Conservation (phyloP, 2,797 vertebrate species). For the Acanthiza pusilla region DNA sequence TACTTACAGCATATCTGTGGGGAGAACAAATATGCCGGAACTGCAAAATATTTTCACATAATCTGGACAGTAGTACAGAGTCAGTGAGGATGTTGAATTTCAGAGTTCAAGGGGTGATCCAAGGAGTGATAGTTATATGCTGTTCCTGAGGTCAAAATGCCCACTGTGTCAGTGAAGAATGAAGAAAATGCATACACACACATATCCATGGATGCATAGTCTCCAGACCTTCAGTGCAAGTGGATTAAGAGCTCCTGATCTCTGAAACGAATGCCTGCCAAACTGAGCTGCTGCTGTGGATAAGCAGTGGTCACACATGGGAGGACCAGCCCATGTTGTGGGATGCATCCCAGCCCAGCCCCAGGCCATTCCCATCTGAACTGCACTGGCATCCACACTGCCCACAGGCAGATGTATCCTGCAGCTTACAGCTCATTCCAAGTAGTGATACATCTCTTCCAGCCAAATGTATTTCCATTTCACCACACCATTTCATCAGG, state of each 20-base stretch:
- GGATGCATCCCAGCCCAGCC: not conserved
- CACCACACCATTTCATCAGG: not conserved
- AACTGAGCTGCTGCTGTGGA: not conserved
- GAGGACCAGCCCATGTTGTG: not conserved
- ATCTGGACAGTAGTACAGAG: not conserved
- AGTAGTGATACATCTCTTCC: not conserved
- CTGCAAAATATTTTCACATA: not conserved
- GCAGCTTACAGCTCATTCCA: not conserved
- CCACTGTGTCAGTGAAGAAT: not conserved
- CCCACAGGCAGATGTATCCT: not conserved
- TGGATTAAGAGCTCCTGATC: not conserved
- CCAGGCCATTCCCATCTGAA: not conserved
- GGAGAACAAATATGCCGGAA: not conserved
- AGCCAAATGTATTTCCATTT: not conserved
- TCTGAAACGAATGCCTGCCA: not conserved
- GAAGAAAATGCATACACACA: not conserved
- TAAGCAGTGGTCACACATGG: no score
- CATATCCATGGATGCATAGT: no score
- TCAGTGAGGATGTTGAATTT: not conserved
- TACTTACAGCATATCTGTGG: not conserved
- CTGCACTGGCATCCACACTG: rapidly evolving
- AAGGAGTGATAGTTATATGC: not conserved
- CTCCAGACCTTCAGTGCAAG: not conserved
- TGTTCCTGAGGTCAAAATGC: not conserved
- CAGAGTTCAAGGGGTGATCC: not conserved